Evolutionary conservation across 2,797 vertebrate species (phyloP), one percentile per base, ranked within the genome.

Genomic region (Ptychobarbus kaznakovi): DNA sequence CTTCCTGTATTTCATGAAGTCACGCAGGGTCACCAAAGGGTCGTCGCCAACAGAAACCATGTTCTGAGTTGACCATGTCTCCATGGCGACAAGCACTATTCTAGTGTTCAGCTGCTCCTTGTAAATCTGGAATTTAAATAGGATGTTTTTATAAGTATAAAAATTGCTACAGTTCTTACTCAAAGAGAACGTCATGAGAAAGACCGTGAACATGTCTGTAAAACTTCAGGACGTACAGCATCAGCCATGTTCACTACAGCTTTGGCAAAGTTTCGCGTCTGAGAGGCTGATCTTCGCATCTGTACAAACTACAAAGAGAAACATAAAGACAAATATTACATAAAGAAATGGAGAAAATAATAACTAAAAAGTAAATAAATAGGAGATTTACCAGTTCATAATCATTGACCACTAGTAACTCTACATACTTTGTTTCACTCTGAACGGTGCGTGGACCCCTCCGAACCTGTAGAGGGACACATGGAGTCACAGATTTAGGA

Each of bases 31-130:
- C 91, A 97, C 95, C 93, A 99, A 88, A n/a, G 97, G 95, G 85
- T 99, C 96, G 0, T 95, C 93, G 0, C 96, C 96, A 86, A 98
- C 91, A 0, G 96, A 95, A 82, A 99, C 95, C 92, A 96, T 96
- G 91, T 99, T 97, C 89, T 97, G 96, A 0, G 95, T 93, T 0
- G 97, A 96, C 98, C 98, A 99, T 0, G 97, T 99, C 93, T 99
- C 98, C 97, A 99, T 99, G 92, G 97, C 97, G 42, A 99, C 97
- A 91, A 99, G 94, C 88, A 99, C 96, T 38, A 99, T 97, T 87
- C 97, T 96, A 8, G 98, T 99, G 94, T 99, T 99, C 84, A 99
- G 96, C 93, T 99, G 98, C 87, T 98, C 97, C 93, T 98, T 99
- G 92, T 96, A 99, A 92, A 99, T 97, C 98, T 99, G 90, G n/a